phyloP scores from a whole-genome alignment of 2,113 vertebrate species.

The Melanerpes aurifrons region DNA sequence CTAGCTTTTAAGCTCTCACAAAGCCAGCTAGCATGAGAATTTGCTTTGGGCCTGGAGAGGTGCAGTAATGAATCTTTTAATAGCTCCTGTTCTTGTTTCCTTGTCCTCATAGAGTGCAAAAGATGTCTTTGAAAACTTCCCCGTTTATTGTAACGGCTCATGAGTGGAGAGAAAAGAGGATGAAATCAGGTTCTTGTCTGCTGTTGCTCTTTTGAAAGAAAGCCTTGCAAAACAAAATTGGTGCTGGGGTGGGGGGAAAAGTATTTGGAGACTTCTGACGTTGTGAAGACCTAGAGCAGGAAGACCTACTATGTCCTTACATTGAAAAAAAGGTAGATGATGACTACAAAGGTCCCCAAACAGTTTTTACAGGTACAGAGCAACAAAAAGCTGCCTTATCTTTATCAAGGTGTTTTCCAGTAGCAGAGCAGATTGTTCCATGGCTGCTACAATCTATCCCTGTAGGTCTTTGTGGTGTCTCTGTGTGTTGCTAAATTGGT shows the following conservation, averaged over 20 bases:
- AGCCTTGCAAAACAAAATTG: not conserved
- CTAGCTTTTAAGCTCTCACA: not conserved
- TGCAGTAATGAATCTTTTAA: not conserved
- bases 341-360: not conserved
- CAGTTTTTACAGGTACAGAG: not conserved
- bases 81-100: not conserved
- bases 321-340: not conserved
- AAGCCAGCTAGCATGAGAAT: not conserved
- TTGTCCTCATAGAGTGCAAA: not conserved
- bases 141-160: not conserved
- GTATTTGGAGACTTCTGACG: not conserved
- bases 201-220: not conserved
- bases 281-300: not conserved
- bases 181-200: not conserved
- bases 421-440: not conserved
- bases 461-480: not conserved
- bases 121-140: not conserved
- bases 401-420: not conserved
- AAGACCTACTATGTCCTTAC: not conserved
- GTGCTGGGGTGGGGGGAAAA: not conserved
- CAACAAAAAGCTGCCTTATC: not conserved
- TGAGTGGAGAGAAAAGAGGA: not conserved
- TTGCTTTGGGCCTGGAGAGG: not conserved
- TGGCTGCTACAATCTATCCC: not conserved
- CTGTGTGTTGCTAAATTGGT: rapidly evolving